Conservation (phyloP, 2,113 vertebrate genomes). For the Otis tarda region DNA sequence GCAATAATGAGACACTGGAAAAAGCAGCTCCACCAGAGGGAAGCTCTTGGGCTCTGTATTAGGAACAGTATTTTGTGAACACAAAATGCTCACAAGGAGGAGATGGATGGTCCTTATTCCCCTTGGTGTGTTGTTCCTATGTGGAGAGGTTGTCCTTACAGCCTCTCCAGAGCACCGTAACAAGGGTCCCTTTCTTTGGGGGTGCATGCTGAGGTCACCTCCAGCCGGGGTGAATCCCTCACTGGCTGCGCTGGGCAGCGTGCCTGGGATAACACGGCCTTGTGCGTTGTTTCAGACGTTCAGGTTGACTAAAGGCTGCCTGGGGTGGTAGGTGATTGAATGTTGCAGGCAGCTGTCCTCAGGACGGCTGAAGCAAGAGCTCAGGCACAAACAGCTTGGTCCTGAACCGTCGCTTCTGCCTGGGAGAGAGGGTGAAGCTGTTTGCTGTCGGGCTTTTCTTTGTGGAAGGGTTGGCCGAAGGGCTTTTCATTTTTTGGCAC, state of each 20-base stretch:
- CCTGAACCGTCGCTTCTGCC: not conserved
- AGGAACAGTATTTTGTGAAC: not conserved
- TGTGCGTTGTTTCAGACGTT: fast-evolving
- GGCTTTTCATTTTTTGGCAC: not conserved
- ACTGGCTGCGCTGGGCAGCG: not conserved
- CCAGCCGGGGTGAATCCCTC: not conserved
- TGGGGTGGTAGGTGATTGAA: not conserved
- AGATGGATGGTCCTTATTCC: not conserved
- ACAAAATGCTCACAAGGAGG: not conserved
- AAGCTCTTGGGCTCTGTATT: not conserved
- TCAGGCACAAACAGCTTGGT: not conserved
- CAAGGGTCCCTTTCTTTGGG: not conserved
- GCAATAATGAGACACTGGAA: not conserved
- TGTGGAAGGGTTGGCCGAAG: not conserved
- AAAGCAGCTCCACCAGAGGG: not conserved
- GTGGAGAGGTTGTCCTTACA: not conserved
- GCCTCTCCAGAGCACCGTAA: not conserved
- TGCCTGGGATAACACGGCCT: not conserved
- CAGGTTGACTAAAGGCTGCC: fast-evolving
- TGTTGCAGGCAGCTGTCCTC: not conserved
- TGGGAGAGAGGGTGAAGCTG: not conserved
- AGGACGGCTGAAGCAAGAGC: not conserved
- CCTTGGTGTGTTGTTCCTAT: fast-evolving
- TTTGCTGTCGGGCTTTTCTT: not conserved
- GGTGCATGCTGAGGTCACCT: fast-evolving